phyloP scores from a whole-genome alignment of 1,140 invertebrate genomes.

The Bilobella aurantiaca region DNA sequence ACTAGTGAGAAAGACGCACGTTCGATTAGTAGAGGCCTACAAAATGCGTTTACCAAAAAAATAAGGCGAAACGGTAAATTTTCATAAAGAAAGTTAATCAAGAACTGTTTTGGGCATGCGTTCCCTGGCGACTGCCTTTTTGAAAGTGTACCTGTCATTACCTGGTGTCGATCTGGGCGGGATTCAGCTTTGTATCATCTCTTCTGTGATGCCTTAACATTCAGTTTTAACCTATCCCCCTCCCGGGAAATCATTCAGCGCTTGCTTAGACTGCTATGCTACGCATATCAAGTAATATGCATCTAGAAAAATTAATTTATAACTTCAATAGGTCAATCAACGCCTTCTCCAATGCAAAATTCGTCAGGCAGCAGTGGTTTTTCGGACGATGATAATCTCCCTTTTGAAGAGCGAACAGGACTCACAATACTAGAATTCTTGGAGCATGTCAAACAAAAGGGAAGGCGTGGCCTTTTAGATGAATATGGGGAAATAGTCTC shows the following conservation, averaged over 20 bases:
- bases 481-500: constrained; percentile 78
- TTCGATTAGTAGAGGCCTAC: constrained; percentile 1
- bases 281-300: neutral
- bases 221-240: no score
- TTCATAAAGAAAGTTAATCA: neutral
- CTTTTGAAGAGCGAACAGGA: constrained; percentile 53
- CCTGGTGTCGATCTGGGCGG: no score
- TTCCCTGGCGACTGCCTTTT: no score
- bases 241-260: no score
- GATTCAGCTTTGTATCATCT: no score
- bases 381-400: constrained; percentile 75
- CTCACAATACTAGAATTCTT: constrained; percentile 66
- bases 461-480: constrained; percentile 63
- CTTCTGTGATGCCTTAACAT: no score
- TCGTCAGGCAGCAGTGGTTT: constrained; percentile 68
- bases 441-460: constrained; percentile 58
- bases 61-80: constrained; percentile 12
- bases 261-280: neutral
- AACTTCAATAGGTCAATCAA: constrained; percentile 34
- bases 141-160: no score
- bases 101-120: neutral
- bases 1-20: constrained; percentile 12
- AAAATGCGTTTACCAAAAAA: constrained; percentile 5
- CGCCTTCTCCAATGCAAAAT: constrained; percentile 54
- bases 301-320: no score